A percentile compares a stretch with the other conserved stretches of the same genome.
Conservation (phyloP, 2,888 invertebrate species). For the Mythimna pallens region DNA sequence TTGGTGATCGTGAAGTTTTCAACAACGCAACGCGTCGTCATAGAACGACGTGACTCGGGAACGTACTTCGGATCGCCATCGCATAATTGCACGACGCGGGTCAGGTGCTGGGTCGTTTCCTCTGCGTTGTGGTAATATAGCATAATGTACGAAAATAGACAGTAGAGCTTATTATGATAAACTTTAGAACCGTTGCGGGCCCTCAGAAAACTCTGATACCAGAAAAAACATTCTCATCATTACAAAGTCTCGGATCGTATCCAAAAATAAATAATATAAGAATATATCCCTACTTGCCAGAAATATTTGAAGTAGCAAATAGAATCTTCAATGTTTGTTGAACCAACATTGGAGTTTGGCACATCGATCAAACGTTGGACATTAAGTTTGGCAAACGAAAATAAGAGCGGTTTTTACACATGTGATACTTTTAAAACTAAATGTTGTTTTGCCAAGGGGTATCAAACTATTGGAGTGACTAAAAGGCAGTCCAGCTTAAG, state of each 20-base stretch:
- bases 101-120: no score
- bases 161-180: neutral
- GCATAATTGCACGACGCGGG: no score
- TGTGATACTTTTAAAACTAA: constrained; percentile 16
- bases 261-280: constrained; percentile 54
- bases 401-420: constrained; percentile 8
- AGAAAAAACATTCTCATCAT: constrained; percentile 30
- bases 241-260: constrained; percentile 12
- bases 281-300: constrained; percentile 47
- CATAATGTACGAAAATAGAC: neutral
- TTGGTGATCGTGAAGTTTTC: no score
- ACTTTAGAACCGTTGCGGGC: neutral
- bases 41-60: no score
- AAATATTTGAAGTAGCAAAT: constrained; percentile 58
- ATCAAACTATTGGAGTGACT: no score
- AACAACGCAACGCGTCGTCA: no score
- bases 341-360: constrained; percentile 53
- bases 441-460: neutral
- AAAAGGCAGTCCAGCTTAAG: no score
- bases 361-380: constrained; percentile 65
- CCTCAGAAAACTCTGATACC: constrained; percentile 16
- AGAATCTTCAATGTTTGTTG: constrained; percentile 63
- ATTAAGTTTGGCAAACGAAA: constrained; percentile 45
- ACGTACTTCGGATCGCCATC: no score
- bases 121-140: neutral